Evolutionary conservation across 1,140 invertebrate species (phyloP).

Genomic region (Lordiphosa mommai): DNA sequence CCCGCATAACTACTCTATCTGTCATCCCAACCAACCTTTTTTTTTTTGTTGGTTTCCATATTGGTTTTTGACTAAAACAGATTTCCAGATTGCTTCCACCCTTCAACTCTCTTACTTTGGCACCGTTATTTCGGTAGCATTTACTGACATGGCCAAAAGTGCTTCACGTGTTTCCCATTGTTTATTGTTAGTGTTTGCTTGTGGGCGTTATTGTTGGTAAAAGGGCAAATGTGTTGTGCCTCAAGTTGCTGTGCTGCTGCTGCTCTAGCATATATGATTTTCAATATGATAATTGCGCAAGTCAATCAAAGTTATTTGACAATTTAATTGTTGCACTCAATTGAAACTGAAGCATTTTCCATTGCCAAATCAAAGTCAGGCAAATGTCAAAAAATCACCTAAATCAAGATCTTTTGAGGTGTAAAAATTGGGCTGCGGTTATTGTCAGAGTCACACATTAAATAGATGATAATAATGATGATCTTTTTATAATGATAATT

Average conservation of each 20-base stretch:
- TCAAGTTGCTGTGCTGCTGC: conserved; percentile 38
- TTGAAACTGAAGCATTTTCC: conserved; percentile 36
- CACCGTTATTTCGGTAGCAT: conserved; percentile 39
- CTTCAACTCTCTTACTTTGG: neutral
- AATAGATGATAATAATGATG: conserved; percentile 24
- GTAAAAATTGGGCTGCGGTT: conserved; percentile 26
- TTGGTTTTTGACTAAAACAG: conserved; percentile 42
- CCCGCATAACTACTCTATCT: too few relatives aligned
- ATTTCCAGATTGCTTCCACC: conserved; percentile 11
- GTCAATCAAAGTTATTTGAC: conserved; percentile 52
- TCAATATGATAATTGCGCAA: conserved; percentile 61
- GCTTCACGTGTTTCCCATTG: conserved; percentile 38
- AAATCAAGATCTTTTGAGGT: conserved; percentile 17
- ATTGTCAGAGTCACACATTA: conserved; percentile 13
- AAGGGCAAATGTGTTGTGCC: conserved; percentile 30
- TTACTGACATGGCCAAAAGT: conserved; percentile 51
- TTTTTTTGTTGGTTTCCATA: conserved; percentile 52
- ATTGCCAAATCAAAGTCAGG: conserved; percentile 43
- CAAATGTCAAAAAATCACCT: conserved; percentile 37
- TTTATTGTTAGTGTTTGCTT: conserved; percentile 26
- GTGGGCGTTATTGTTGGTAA: conserved; percentile 34
- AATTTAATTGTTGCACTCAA: conserved; percentile 60
- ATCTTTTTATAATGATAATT: conserved; percentile 31
- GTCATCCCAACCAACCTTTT: too few relatives aligned
- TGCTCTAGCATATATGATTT: conserved; percentile 24